phyloP scores from a whole-genome alignment of 2,797 vertebrate genomes.

The Carapus acus region DNA sequence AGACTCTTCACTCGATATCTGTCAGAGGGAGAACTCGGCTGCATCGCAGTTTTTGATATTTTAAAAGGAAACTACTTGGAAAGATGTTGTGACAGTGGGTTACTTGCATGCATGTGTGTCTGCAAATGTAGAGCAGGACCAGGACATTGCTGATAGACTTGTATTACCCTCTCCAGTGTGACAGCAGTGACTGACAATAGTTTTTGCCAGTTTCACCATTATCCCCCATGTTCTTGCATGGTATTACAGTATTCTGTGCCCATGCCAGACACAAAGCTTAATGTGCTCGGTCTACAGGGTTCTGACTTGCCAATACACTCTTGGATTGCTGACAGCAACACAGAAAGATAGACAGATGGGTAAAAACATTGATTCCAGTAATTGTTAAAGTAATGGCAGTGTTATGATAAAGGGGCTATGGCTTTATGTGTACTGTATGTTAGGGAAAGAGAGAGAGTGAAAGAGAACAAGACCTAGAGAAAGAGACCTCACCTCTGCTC shows the following conservation, averaged over 20 bases:
- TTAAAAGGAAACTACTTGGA: slow-evolving; percentile 56
- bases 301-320: slow-evolving; percentile 59
- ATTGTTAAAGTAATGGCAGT: slow-evolving; percentile 77
- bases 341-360: slow-evolving; percentile 67
- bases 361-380: slow-evolving; percentile 77
- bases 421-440: slow-evolving; percentile 61
- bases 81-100: slow-evolving; percentile 53
- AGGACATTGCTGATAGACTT: slow-evolving; percentile 57
- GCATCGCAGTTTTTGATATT: slow-evolving; percentile 44
- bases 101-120: slow-evolving; percentile 48
- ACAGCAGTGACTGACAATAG: slow-evolving; percentile 65
- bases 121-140: slow-evolving; percentile 41
- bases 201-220: slow-evolving; percentile 62
- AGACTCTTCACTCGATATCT: slow-evolving; percentile 55
- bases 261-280: slow-evolving; percentile 66
- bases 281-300: slow-evolving; percentile 63
- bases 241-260: slow-evolving; percentile 62
- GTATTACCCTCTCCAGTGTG: slow-evolving; percentile 57
- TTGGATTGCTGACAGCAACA: slow-evolving; percentile 49
- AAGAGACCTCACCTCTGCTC: slow-evolving; percentile 77
- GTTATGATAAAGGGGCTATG: slow-evolving; percentile 73
- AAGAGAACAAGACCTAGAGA: slow-evolving; percentile 35
- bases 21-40: slow-evolving; percentile 46
- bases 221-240: slow-evolving; percentile 60
- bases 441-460: slow-evolving; percentile 17